These are phyloP conservation scores for Tricholauxania praeusta DNA, from an alignment of 2,888 invertebrate genomes.

Conservation along the genomic window DNA sequence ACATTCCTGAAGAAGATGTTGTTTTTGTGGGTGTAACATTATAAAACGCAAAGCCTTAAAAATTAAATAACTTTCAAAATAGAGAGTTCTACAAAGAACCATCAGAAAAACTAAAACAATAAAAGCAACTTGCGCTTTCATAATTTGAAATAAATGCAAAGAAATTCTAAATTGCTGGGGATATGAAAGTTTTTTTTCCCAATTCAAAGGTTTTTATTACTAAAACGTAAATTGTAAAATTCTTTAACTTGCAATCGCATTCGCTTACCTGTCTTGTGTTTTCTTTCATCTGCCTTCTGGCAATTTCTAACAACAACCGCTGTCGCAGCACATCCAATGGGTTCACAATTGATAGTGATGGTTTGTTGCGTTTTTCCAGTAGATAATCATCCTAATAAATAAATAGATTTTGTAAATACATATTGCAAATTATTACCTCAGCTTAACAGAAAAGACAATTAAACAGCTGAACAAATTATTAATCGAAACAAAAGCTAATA, in stretches of 20 bases:
- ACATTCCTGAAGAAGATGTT: too few relatives aligned
- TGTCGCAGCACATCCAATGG: conserved; percentile 88
- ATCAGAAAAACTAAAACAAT: too few relatives aligned
- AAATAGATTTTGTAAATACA: conserved; percentile 10
- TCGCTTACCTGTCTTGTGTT: conserved; percentile 74
- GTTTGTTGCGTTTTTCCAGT: conserved; percentile 74
- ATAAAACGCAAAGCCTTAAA: too few relatives aligned
- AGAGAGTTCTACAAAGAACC: too few relatives aligned
- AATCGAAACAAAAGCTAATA: not conserved
- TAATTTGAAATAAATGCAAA: too few relatives aligned
- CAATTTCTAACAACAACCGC: conserved; percentile 83
- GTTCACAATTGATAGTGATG: conserved; percentile 86
- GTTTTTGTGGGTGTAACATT: too few relatives aligned
- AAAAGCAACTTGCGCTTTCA: too few relatives aligned
- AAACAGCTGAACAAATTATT: not conserved
- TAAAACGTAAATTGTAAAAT: not conserved
- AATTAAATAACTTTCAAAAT: too few relatives aligned
- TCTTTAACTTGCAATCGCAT: not conserved
- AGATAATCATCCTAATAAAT: conserved; percentile 65
- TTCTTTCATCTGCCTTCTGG: conserved; percentile 84
- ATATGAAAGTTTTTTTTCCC: not conserved
- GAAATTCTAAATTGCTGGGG: not conserved
- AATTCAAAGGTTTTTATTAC: not conserved
- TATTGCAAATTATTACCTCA: not conserved
- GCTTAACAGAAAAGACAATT: not conserved